A percentile compares a stretch with the other conserved stretches of the same genome.
These are phyloP conservation scores for Coturnix japonica DNA, from an alignment of 2,113 vertebrate genomes.

Conservation along the genomic window DNA sequence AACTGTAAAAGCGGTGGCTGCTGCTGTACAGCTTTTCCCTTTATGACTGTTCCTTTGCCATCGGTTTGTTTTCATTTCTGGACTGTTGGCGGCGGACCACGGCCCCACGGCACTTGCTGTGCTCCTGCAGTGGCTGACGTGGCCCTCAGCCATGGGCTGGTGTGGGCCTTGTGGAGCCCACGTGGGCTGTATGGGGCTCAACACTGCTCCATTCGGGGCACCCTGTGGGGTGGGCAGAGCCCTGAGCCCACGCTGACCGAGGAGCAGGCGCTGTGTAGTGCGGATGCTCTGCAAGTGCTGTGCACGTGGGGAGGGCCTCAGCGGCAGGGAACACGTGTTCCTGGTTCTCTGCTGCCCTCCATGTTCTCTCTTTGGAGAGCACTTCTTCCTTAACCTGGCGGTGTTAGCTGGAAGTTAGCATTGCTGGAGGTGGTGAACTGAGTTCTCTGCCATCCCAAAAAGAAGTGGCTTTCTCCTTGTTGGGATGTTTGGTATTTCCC, in stretches of 20 bases:
- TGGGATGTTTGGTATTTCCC: background rate
- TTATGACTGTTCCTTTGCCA: background rate
- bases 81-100: background rate
- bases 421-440: fast-evolving
- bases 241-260: background rate
- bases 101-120: background rate
- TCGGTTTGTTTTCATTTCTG: background rate
- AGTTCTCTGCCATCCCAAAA: background rate
- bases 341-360: background rate
- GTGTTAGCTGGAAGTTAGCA: background rate
- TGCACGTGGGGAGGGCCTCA: background rate
- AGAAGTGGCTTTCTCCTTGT: background rate
- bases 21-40: background rate
- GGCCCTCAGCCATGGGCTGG: background rate
- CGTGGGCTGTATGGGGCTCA: background rate
- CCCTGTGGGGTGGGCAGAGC: too few species aligned
- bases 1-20: background rate
- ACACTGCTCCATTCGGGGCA: too few species aligned
- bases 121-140: background rate
- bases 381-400: background rate
- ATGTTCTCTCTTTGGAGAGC: background rate
- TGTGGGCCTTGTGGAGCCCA: too few species aligned
- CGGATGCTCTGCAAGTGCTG: background rate
- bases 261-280: background rate
- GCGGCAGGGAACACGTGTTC: background rate